Evolutionary conservation across 2,797 vertebrate genomes (phyloP), one percentile per base, ranked within the genome.

Genomic region (Alcedo quadribrachys): DNA sequence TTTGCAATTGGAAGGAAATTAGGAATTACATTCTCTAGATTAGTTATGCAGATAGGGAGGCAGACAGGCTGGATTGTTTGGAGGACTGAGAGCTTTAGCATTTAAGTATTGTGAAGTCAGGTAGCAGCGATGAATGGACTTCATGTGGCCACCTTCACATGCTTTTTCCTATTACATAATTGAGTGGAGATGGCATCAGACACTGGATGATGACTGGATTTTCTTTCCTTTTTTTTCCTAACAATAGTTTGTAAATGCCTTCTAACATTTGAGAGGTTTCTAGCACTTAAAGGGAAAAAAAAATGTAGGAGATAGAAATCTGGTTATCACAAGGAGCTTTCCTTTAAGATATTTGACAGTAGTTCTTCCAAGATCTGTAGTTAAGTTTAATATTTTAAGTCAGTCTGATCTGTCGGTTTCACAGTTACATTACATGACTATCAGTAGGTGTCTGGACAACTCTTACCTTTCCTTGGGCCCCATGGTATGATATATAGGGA

Each of bases 51-150:
- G 80, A 18, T 37, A 48, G 30, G 33, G 69, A 75, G 51, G 43
- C 24, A 51, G 62, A 18, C 25, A 57, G 51, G 11, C 51, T 76
- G 21, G 43, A 6, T 73, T 81, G 30, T 22, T 90, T 35, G 55
- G 78, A 84, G 40, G 13, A 76, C 2, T 8, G 70, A 81, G 61
- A 74, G 21, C 2, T 5, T 73, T 81, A 89, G 33, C 77, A 76
- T 78, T 81, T 85, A 45, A 43, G 74, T 69, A 60, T 67, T 54
- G 70, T 86, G 83, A 92, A 88, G 73, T 77, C 0, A 1, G 57
- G 71, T 66, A 79, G 37, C 42, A 63, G 4, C 82, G 74, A 88
- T 86, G 86, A 73, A 92, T 93, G 48, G 30, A 81, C n/a, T 93
- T 67, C 12, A 8, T 0, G 2, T 63, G n/a, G 70, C 35, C 42